Base-by-base conservation (phyloP, 1,140 invertebrate genomes). In the Pseudachorutes palmiensis region DNA sequence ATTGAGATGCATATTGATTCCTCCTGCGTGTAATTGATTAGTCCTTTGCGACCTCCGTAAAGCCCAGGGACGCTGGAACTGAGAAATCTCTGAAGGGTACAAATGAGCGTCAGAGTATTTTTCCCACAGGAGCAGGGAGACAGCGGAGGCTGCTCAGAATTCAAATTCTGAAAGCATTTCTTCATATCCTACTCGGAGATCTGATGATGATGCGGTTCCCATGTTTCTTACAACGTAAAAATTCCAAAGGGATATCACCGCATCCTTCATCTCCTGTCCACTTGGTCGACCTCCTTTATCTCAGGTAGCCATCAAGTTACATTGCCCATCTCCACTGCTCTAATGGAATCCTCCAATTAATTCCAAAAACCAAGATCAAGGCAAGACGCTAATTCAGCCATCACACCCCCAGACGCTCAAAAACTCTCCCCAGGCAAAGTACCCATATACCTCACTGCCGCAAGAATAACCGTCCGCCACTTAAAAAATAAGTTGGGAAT, bases 161-260 rank as follows among this genome's bases (percentile, higher is more conserved):
- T 55, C 14, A 19, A 55, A 55, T 55, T 55, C 51, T 14, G 24
- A 55, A 22, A 55, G 51, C 12, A 55, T 55, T 55, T 14, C 5
- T 14, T 22, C 24, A 26, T 55, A 12, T 55, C 51, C 36, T 19
- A n/a, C 19, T 45, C 9, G 36, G 24, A 55, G 51, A 55, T 55
- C 51, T 24, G 51, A 55, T 55, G 51, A 26, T 55, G 51, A 55
- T 55, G 51, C 12, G 51, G 51, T 55, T 55, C 51, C 24, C 51
- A 55, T 55, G 51, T 55, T 55, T 5, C 5, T 41, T 19, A 41
- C 24, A 22, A 16, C 5, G 9, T 9, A 14, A 5, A 26, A 55
- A 55, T 55, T 55, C 51, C 51, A 41, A 24, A 19, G 51, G 5
- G 12, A 55, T 16, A 16, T 55, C 51, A 45, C 9, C 9, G 36